Base-by-base conservation (phyloP, 2,888 invertebrate species). In the Rhamnusium bicolor region DNA sequence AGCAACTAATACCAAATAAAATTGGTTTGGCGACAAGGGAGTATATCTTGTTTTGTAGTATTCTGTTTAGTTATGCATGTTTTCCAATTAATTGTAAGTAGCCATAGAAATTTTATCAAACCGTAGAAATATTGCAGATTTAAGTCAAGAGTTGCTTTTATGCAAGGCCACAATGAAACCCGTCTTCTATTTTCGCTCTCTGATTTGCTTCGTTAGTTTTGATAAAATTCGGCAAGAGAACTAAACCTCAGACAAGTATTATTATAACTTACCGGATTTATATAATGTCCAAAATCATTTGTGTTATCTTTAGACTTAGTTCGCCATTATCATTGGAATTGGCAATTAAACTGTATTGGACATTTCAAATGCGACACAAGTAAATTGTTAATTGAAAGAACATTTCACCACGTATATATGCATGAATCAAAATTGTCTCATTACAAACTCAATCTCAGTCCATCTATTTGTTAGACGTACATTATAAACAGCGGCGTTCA, bases 401-500 rank as follows among this genome's bases (percentile, higher is more conserved):
- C 32, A 16, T 14, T 21, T 32, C 58, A 8, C 14, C 12, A 32
- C 10, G 12, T 32, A 32, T 6, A 6, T 32, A 32, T 24, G 7
- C 21, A 29, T 58, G 58, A 29, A 32, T 58, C 58, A 58, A 58
- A 27, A 32, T 58, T 32, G 29, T 58, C 32, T 32, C 29, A 14
- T 8, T 29, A 58, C 58, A 58, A 16, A 29, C 16, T 12, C 54
- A 32, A 8, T 58, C 32, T 58, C 16, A 29, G 14, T 32, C 7
- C 10, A 29, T 10, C 18, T 32, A 2, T 53, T 53, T 53, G 53
- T 21, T 21, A 53, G 4, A 3, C 3, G 5, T 8, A 21, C 3
- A 21, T 5, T 7, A 14, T 1, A 16, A 18, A 2, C 49, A 49
- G 14, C 1, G 12, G 49, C 49, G 16, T 49, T 2, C 1, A n/a